Base-by-base conservation (phyloP, 2,797 vertebrate species). In the Vespertilio murinus region DNA sequence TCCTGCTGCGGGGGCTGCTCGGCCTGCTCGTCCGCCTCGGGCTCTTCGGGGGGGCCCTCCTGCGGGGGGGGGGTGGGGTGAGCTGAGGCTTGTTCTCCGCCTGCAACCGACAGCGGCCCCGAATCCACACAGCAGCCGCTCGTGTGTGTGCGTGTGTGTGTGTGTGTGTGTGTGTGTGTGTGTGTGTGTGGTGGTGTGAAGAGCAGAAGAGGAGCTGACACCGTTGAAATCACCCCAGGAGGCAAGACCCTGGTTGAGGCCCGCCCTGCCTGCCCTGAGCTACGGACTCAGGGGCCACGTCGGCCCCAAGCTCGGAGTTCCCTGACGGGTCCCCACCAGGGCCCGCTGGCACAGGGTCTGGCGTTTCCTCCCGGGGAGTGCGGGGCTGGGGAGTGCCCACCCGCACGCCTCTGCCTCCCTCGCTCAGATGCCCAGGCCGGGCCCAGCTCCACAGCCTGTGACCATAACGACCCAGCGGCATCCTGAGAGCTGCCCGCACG, bases 31-130 rank as follows among this genome's bases (percentile, higher is more conserved):
- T 99, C 99, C 2, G 98, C 99, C 97, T 99, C 99, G 17, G 98
- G 98, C 93, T 99, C 98, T 65, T 99, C 99, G 45, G 98, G 99
- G 93, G 98, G 99, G 97, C 98, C 98, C 95, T 99, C 99, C 99
- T 99, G 96, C 14, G 79, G 70, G 87, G 12, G 40, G 84, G 65
- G 69, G 22, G 65, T 30, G 5, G 35, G 33, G 42, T 92, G n/a
- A 90, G 84, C 73, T 6, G 16, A 56, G n/a, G n/a, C n/a, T n/a
- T n/a, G n/a, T n/a, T n/a, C n/a, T n/a, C n/a, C n/a, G n/a, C n/a
- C n/a, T n/a, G n/a, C n/a, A n/a, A n/a, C n/a, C n/a, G n/a, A n/a
- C n/a, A n/a, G n/a, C 1, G 9, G 54, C 22, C 54, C 42, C 3
- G 42, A 42, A 42, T 56, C 22, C 49, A 52, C 18, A 54, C 52